phyloP scores from a whole-genome alignment of 2,113 vertebrate genomes.

The Larimichthys crocea region DNA sequence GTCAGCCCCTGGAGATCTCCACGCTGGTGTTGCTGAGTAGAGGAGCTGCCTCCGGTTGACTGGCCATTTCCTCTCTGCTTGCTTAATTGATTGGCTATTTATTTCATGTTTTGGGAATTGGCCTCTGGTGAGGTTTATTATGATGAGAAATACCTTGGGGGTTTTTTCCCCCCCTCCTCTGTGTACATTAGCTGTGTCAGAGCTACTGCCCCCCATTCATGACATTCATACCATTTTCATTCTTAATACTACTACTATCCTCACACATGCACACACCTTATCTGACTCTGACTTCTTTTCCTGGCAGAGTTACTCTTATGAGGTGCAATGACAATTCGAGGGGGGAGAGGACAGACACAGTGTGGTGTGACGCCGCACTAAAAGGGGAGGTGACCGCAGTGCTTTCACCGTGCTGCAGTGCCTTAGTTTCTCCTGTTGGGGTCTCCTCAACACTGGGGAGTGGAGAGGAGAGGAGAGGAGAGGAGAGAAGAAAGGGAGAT shows the following conservation, averaged over 20 bases:
- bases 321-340: constrained; percentile 53
- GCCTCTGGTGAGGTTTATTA: constrained; percentile 52
- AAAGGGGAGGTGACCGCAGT: constrained; percentile 82
- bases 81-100: constrained; percentile 74
- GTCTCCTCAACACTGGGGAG: constrained; percentile 76
- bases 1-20: constrained; percentile 55
- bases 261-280: constrained; percentile 24
- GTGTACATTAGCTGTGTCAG: constrained; percentile 11
- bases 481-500: constrained; percentile 32
- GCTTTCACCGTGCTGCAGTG: constrained; percentile 75
- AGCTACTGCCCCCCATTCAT: constrained; percentile 56
- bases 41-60: constrained; percentile 57
- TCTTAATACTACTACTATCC: constrained; percentile 18
- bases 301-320: constrained; percentile 17
- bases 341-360: constrained; percentile 20
- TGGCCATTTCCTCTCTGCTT: constrained; percentile 56
- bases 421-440: constrained; percentile 70
- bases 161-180: neutral
- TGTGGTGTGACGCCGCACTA: constrained; percentile 80
- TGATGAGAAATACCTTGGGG: constrained; percentile 23
- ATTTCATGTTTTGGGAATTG: constrained; percentile 69
- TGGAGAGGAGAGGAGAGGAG: constrained; percentile 28
- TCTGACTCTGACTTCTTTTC: constrained; percentile 16
- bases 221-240: constrained; percentile 17
- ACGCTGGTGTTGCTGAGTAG: constrained; percentile 54